phyloP scores from a whole-genome alignment of 1,140 invertebrate genomes.

The Drosophila mauritiana region DNA sequence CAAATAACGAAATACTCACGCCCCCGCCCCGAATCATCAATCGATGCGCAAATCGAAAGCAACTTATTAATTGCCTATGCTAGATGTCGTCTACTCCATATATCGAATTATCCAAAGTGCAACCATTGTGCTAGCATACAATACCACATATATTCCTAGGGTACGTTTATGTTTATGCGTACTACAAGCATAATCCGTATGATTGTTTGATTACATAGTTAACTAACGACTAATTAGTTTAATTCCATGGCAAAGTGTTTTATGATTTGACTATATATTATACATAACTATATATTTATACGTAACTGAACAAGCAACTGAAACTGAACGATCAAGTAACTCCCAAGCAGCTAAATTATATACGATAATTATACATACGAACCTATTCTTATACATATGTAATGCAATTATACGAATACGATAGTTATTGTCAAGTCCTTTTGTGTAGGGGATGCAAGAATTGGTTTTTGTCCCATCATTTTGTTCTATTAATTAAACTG shows the following conservation, averaged over 20 bases:
- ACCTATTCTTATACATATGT: conserved; percentile 39
- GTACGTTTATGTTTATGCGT: conserved; percentile 34
- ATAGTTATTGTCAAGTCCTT: conserved; percentile 57
- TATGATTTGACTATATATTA: conserved; percentile 61
- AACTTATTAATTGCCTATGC: conserved; percentile 79
- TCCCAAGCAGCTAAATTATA: conserved; percentile 46
- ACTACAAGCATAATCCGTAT: conserved; percentile 31
- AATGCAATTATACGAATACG: conserved; percentile 64
- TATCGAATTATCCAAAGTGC: conserved; percentile 36
- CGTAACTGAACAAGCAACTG: conserved; percentile 47
- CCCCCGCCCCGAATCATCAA: conserved; percentile 47
- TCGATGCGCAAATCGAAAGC: conserved; percentile 56
- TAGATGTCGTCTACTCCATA: conserved; percentile 66
- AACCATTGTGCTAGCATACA: conserved; percentile 16
- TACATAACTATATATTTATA: conserved; percentile 50
- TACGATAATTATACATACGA: conserved; percentile 49
- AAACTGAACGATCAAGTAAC: conserved; percentile 59
- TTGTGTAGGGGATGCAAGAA: conserved; percentile 34
- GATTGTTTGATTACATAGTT: conserved; percentile 27
- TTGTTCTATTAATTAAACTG: conserved; percentile 66
- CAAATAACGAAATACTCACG: conserved; percentile 30
- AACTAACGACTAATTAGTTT: conserved; percentile 51
- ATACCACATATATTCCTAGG: conserved; percentile 39
- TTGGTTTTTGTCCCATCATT: conserved; percentile 28
- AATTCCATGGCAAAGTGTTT: conserved; percentile 50